phyloP scores from a whole-genome alignment of 2,888 invertebrate genomes.

The Drosophila picticornis region DNA sequence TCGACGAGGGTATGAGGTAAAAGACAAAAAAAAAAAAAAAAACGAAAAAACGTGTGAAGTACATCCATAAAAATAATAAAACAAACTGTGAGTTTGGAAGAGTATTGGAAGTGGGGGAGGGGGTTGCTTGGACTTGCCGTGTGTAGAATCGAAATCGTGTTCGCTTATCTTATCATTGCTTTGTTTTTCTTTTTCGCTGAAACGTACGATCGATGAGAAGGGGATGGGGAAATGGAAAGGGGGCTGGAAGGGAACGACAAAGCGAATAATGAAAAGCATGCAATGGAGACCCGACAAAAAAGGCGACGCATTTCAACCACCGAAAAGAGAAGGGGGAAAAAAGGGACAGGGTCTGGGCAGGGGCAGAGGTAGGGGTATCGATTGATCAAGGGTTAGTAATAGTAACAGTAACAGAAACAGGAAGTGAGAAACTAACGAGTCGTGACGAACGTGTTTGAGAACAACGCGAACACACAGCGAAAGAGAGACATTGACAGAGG shows the following conservation, averaged over 20 bases:
- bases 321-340: not conserved
- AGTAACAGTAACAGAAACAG: slow-evolving; percentile 29
- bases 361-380: slow-evolving; percentile 9
- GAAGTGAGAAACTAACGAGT: slow-evolving; percentile 45
- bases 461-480: not conserved
- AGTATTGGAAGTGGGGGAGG: not conserved
- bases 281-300: slow-evolving; percentile 19
- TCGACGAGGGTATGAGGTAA: slow-evolving; percentile 4
- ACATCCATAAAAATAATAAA: slow-evolving; percentile 36
- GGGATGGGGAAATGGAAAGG: slow-evolving; percentile 12
- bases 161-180: slow-evolving; percentile 58
- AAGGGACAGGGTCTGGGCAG: not conserved
- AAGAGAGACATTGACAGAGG: not conserved
- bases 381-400: slow-evolving; percentile 34
- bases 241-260: not conserved
- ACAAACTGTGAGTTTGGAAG: slow-evolving; percentile 16
- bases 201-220: slow-evolving; percentile 20
- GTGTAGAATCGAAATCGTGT: slow-evolving; percentile 32
- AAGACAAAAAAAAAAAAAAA: slow-evolving; percentile 29
- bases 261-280: not conserved
- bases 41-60: slow-evolving; percentile 43
- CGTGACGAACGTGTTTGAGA: slow-evolving; percentile 37
- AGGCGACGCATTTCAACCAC: slow-evolving; percentile 46
- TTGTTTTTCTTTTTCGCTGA: slow-evolving; percentile 31
- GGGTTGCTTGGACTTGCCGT: not conserved